These are phyloP conservation scores for Sebastiscus tertius DNA, from an alignment of 2,797 vertebrate genomes.

Conservation along the genomic window DNA sequence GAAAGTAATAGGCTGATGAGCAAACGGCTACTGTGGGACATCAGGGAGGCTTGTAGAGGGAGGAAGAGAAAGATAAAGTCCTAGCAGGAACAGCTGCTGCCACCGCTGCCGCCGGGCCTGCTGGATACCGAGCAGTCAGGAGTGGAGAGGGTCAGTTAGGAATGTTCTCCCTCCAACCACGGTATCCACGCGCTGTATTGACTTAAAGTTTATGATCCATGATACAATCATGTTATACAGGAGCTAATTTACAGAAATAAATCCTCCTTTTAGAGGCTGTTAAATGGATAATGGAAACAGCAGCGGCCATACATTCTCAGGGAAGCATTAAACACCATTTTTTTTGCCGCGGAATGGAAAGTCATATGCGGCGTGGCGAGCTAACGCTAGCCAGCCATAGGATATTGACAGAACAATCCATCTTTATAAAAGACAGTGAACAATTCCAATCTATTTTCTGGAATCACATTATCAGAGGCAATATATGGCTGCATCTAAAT, in stretches of 20 bases:
- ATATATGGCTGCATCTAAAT: conserved; percentile 94
- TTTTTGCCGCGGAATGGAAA: conserved; percentile 86
- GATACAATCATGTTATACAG: conserved; percentile 89
- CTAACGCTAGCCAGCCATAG: conserved; percentile 89
- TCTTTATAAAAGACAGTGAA: conserved; percentile 97
- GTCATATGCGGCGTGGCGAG: conserved; percentile 85
- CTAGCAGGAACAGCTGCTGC: conserved; percentile 86
- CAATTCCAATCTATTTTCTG: conserved; percentile 94
- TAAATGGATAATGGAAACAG: conserved; percentile 95
- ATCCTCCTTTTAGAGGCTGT: conserved; percentile 95
- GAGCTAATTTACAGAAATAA: conserved; percentile 93
- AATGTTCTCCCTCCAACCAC: conserved; percentile 77
- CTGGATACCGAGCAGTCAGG: conserved; percentile 17
- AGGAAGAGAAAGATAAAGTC: conserved; percentile 89
- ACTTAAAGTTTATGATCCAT: conserved; percentile 97
- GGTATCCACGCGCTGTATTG: conserved; percentile 89
- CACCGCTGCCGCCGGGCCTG: conserved; percentile 42
- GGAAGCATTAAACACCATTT: conserved; percentile 92
- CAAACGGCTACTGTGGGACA: conserved; percentile 92
- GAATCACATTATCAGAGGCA: conserved; percentile 93
- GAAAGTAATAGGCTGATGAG: conserved; percentile 94
- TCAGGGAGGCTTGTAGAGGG: conserved; percentile 72
- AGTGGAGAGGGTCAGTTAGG: conserved; percentile 67
- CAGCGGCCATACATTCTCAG: conserved; percentile 87
- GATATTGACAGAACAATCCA: conserved; percentile 95